A percentile compares a stretch with the other conserved stretches of the same genome.
phyloP scores from a whole-genome alignment of 2,797 vertebrate genomes.

The Ficedula albicollis region DNA sequence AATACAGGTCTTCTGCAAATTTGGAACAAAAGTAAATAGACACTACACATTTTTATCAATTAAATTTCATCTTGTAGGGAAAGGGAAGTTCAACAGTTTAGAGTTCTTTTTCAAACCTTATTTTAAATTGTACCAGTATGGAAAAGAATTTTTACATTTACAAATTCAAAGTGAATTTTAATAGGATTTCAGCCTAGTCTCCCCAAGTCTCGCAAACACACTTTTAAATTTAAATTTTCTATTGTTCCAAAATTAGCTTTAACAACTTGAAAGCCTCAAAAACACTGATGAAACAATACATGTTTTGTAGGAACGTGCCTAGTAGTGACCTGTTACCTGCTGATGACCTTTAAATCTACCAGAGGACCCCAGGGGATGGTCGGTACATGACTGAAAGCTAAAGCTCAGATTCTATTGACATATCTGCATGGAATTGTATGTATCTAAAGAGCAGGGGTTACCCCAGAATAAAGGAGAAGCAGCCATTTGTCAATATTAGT shows the following conservation, averaged over 20 bases:
- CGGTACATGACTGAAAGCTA: not conserved
- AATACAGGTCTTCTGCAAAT: not conserved
- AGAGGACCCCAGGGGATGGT: not conserved
- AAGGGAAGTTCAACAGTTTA: not conserved
- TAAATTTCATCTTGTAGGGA: not conserved
- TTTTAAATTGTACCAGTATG: not conserved
- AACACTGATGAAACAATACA: not conserved
- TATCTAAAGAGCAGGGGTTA: slow-evolving; percentile 45
- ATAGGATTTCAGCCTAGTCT: not conserved
- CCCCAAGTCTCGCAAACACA: not conserved
- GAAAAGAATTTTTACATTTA: not conserved
- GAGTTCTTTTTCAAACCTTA: not conserved
- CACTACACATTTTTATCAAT: not conserved
- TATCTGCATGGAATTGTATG: not conserved
- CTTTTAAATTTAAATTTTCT: not conserved
- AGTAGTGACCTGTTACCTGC: slow-evolving; percentile 9
- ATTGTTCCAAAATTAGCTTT: not conserved
- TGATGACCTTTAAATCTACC: slow-evolving; percentile 18
- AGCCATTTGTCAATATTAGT: slow-evolving; percentile 47
- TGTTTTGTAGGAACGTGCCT: not conserved
- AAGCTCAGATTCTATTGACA: not conserved
- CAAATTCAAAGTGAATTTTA: not conserved
- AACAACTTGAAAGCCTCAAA: not conserved
- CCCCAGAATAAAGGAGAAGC: not conserved
- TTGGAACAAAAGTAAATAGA: not conserved